Evolutionary conservation across 2,797 vertebrate genomes (phyloP).

Genomic region (Sebastes elongatus): DNA sequence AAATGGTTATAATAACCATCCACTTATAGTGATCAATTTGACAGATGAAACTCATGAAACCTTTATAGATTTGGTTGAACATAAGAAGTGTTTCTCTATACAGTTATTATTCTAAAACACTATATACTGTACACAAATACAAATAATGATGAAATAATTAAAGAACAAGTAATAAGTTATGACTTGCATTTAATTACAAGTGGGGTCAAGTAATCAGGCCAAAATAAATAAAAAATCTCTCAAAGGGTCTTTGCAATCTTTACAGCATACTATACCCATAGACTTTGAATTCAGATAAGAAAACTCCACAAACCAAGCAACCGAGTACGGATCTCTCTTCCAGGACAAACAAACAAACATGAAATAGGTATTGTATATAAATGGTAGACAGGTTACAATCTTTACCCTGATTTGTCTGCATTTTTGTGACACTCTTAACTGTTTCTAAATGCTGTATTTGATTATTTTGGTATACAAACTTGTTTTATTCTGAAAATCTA

Average conservation of each 20-base stretch:
- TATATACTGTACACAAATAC: neutral
- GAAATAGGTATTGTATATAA: neutral
- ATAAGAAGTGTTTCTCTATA: neutral
- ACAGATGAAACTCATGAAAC: neutral
- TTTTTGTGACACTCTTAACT: neutral
- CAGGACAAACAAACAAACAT: neutral
- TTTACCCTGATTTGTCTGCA: neutral
- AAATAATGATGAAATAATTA: neutral
- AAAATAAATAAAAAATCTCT: neutral
- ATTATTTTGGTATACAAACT: neutral
- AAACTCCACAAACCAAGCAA: neutral
- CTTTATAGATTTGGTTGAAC: neutral
- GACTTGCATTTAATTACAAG: neutral
- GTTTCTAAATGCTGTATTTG: neutral
- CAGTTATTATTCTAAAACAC: neutral
- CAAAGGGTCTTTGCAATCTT: neutral
- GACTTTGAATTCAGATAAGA: neutral
- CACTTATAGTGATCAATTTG: too few species aligned
- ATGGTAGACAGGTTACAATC: neutral
- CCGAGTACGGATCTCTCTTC: neutral
- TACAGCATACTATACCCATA: neutral
- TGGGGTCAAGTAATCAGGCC: neutral
- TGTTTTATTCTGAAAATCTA: neutral
- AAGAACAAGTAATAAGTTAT: neutral
- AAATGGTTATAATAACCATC: too few species aligned